Conservation (phyloP, 1,140 invertebrate genomes). For the Fragariocoptes setiger region DNA sequence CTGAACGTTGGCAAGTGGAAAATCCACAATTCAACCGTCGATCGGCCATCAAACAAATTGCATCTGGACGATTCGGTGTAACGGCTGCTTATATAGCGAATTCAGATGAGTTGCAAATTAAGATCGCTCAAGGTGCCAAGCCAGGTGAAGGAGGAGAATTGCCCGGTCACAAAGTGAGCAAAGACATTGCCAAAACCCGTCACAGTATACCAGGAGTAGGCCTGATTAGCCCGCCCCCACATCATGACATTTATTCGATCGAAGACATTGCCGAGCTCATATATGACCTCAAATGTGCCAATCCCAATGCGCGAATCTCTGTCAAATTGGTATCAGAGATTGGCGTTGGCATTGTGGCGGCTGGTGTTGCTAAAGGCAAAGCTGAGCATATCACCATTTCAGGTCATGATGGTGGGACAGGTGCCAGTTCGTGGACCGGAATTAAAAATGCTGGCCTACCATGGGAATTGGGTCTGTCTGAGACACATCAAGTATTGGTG, state of each 20-base stretch:
- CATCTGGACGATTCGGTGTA: slow-evolving; percentile 87
- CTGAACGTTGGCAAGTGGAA: slow-evolving; percentile 43
- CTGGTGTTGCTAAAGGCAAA: slow-evolving; percentile 68
- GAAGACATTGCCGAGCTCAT: slow-evolving; percentile 94
- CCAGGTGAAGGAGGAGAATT: slow-evolving; percentile 80
- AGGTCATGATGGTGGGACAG: slow-evolving; percentile 22
- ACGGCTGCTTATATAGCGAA: slow-evolving; percentile 84
- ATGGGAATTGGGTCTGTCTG: slow-evolving; percentile 22
- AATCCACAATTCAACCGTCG: slow-evolving; percentile 31
- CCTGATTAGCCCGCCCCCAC: slow-evolving; percentile 85
- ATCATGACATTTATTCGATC: slow-evolving; percentile 98
- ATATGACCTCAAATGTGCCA: slow-evolving; percentile 89
- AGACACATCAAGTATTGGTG: slow-evolving; percentile 32
- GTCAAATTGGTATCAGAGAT: slow-evolving; percentile 95
- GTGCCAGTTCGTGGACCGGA: slow-evolving; percentile 22
- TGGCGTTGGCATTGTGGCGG: slow-evolving; percentile 84
- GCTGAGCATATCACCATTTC: slow-evolving; percentile 22
- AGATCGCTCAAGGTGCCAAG: slow-evolving; percentile 95
- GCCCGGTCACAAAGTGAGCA: slow-evolving; percentile 58
- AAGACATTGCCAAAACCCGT: slow-evolving; percentile 71
- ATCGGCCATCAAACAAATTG: slow-evolving; percentile 47
- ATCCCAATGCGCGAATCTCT: slow-evolving; percentile 72
- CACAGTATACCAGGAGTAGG: slow-evolving; percentile 92
- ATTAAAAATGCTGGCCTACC: slow-evolving; percentile 22
- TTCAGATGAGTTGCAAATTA: slow-evolving; percentile 82